A percentile compares a stretch with the other conserved stretches of the same genome.
phyloP scores from a whole-genome alignment of 2,113 vertebrate species.

The Centropristis striata region DNA sequence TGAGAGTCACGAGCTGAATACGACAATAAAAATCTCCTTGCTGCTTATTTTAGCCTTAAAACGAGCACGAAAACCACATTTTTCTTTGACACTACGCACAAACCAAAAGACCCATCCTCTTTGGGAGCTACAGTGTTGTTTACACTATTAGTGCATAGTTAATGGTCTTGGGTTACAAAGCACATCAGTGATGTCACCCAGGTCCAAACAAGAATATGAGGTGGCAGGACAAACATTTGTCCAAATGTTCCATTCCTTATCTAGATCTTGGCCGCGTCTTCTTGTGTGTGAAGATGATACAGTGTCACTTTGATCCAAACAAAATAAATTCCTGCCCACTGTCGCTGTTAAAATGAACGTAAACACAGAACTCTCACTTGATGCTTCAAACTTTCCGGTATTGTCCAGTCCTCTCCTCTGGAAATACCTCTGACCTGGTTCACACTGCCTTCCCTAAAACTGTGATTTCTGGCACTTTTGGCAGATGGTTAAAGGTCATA shows the following conservation, averaged over 20 bases:
- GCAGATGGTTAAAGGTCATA: conserved; percentile 58
- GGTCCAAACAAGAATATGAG: conserved; percentile 67
- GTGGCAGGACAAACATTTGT: conserved; percentile 66
- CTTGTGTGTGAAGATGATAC: conserved; percentile 72
- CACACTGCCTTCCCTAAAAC: conserved; percentile 43
- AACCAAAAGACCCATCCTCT: conserved; percentile 11
- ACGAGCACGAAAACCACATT: background rate
- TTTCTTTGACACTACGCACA: conserved; percentile 9
- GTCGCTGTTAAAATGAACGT: conserved; percentile 74
- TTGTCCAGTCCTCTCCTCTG: conserved; percentile 30
- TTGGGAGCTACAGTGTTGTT: conserved; percentile 30
- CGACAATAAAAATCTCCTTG: background rate
- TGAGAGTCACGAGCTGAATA: background rate
- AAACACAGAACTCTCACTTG: conserved; percentile 74
- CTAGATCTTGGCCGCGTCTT: conserved; percentile 69
- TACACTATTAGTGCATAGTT: conserved; percentile 57
- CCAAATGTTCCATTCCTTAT: conserved; percentile 83
- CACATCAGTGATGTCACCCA: conserved; percentile 62
- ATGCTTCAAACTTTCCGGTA: conserved; percentile 59
- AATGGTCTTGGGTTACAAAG: conserved; percentile 54
- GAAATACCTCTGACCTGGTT: conserved; percentile 54
- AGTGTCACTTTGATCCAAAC: conserved; percentile 80
- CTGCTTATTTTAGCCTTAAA: conserved; percentile 6
- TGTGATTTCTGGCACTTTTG: conserved; percentile 59
- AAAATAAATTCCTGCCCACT: conserved; percentile 82